Evolutionary conservation across 2,113 vertebrate species (phyloP).

Genomic region (Trachemys scripta): DNA sequence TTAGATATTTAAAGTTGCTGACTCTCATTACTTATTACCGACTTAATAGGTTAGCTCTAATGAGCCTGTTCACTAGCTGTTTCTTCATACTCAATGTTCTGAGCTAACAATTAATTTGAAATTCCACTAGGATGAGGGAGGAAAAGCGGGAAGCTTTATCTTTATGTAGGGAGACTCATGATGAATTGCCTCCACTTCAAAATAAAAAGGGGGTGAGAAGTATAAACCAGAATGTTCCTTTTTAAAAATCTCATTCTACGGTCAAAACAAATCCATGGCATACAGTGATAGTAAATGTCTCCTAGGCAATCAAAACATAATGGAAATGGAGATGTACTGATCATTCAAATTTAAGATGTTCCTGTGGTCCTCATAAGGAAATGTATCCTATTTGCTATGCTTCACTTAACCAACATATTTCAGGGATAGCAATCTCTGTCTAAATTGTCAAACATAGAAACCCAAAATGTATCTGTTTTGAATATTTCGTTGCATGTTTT

Average conservation of each 20-base stretch:
- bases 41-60: neutral
- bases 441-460: neutral
- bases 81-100: neutral
- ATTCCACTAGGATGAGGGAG: neutral
- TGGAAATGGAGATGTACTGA: neutral
- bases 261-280: neutral
- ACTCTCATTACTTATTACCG: neutral
- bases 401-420: neutral
- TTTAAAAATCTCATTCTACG: neutral
- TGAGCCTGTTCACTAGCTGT: neutral
- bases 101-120: neutral
- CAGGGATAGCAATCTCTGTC: neutral
- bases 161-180: neutral
- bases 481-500: neutral
- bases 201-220: neutral
- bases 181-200: neutral
- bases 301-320: neutral
- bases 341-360: neutral
- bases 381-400: neutral
- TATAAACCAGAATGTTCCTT: neutral
- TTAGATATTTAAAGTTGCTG: neutral
- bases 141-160: rapidly evolving
- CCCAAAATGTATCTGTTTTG: neutral
- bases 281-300: neutral
- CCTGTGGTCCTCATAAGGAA: neutral